phyloP scores from a whole-genome alignment of 2,797 vertebrate genomes.

The Tarsius wallacei region DNA sequence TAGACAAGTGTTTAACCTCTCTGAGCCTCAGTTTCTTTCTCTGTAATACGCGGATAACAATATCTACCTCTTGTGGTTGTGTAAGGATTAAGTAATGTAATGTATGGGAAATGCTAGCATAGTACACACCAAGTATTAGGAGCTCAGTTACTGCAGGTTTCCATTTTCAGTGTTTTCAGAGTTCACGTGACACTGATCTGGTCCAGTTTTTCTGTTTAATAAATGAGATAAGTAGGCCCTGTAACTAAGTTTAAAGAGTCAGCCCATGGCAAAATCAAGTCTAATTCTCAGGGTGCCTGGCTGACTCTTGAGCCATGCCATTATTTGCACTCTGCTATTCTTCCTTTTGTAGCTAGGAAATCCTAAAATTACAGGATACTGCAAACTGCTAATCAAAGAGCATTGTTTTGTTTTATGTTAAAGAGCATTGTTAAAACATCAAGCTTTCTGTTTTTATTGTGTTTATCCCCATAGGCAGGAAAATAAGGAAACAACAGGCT shows the following conservation, averaged over 20 bases:
- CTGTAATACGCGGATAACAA: background rate
- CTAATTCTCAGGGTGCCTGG: background rate
- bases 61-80: background rate
- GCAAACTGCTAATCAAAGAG: conserved; percentile 59
- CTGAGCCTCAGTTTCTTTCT: conserved; percentile 49
- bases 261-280: background rate
- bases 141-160: conserved; percentile 41
- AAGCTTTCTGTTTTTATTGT: conserved; percentile 66
- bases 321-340: conserved; percentile 65
- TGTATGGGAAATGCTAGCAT: background rate
- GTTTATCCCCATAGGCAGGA: conserved; percentile 45
- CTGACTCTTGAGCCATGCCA: background rate
- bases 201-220: conserved; percentile 36
- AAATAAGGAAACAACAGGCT: background rate
- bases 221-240: background rate
- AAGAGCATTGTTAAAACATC: background rate
- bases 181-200: background rate
- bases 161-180: conserved; percentile 47
- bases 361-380: conserved; percentile 70
- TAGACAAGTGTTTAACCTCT: conserved; percentile 14
- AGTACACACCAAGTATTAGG: conserved; percentile 31
- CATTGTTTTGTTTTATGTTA: background rate
- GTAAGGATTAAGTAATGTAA: conserved; percentile 9
- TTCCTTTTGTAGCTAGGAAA: conserved; percentile 69
- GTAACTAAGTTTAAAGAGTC: conserved; percentile 55